Evolutionary conservation across 2,113 vertebrate genomes (phyloP), one percentile per base, ranked within the genome.

Genomic region (Protomyctophum bolini): DNA sequence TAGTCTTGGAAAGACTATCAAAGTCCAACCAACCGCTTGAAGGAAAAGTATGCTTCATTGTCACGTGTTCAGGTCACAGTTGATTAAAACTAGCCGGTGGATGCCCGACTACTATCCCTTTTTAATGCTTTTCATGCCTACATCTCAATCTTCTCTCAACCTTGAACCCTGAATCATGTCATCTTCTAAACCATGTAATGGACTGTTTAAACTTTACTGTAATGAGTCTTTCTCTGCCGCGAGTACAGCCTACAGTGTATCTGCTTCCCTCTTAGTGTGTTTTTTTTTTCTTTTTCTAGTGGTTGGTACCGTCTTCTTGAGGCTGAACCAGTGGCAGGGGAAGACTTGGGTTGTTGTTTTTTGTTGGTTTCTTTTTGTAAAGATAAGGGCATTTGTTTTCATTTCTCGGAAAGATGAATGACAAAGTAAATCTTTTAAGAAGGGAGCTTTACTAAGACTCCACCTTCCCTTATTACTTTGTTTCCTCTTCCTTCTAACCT

Each of bases 181-280:
- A 41, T 88, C 89, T 88, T 91, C 76, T 86, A 74, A 86, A 64
- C 79, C 75, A 84, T 86, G 81, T 86, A 80, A 87, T 81, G 85
- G 88, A 91, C 91, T 92, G 90, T 93, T 92, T 91, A 87, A 90
- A 88, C 83, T 90, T 90, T 92, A 92, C 92, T 94, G 93, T 93
- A 93, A 90, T 92, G 85, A 87, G 89, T 91, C 87, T 92, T 92
- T 88, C 89, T 91, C 92, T 88, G 87, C 89, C 92, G 33, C 80
- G 85, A 87, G 84, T 82, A 57, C 83, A 89, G 90, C 87, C 84
- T 85, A 77, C 85, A 81, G 88, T 87, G 79, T 88, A 77, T 85
- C 82, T 83, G 77, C 81, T 81, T 66, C 85, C 76, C 78, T 70
- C 66, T 41, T 85, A 75, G 73, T 78, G 85, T 85, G 88, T 74